Conservation (phyloP, 2,113 vertebrate genomes). For the Pseudopipra pipra region DNA sequence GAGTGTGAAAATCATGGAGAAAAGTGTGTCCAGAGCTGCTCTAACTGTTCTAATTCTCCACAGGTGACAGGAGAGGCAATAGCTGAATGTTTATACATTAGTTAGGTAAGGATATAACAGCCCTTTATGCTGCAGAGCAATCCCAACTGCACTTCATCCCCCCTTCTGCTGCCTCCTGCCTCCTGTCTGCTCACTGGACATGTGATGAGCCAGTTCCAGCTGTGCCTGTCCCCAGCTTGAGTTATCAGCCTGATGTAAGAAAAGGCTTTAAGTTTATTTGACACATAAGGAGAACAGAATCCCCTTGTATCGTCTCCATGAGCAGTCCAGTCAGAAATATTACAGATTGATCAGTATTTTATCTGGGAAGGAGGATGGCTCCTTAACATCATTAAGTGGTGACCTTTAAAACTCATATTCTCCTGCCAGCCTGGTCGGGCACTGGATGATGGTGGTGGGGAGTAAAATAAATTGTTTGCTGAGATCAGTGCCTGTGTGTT, state of each 20-base stretch:
- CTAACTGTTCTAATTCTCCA: background rate
- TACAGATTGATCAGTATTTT: conserved; percentile 50
- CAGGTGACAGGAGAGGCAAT: background rate
- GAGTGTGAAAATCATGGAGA: background rate
- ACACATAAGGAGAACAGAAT: background rate
- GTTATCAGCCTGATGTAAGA: background rate
- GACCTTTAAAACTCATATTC: conserved; percentile 61
- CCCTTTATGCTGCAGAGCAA: background rate
- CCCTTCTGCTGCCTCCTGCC: background rate
- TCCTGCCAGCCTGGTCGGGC: conserved; percentile 20
- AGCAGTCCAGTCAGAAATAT: conserved; percentile 3
- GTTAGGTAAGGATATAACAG: background rate
- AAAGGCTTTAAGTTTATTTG: background rate
- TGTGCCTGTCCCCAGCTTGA: background rate
- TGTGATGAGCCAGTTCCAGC: background rate
- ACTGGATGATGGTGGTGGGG: background rate
- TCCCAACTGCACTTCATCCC: background rate
- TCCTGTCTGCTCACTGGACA: background rate
- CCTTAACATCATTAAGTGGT: conserved; percentile 57
- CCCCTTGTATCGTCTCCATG: background rate
- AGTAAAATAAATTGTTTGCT: conserved; percentile 44
- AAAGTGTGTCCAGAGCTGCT: background rate
- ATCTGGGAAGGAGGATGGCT: conserved; percentile 35
- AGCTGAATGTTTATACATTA: background rate
- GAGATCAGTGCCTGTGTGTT: background rate